Conservation (phyloP, 2,113 vertebrate species). For the Dasyornis broadbenti region DNA sequence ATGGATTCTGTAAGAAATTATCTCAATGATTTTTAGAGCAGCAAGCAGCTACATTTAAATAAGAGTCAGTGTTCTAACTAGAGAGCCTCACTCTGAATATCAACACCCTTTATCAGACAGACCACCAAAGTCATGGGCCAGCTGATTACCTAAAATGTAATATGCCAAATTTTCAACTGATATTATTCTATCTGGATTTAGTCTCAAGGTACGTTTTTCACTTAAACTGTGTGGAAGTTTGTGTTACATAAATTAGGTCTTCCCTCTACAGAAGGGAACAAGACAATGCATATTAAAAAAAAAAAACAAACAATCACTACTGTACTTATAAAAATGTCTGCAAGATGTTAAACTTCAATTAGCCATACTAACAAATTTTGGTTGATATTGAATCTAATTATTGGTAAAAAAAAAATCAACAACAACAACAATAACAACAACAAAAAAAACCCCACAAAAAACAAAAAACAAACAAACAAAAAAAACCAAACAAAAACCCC, state of each 20-base stretch:
- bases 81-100: neutral
- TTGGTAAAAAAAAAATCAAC: neutral
- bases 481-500: neutral
- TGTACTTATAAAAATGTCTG: neutral
- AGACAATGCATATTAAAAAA: neutral
- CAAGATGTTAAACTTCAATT: neutral
- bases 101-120: neutral
- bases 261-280: neutral
- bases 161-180: neutral
- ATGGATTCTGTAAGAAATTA: neutral
- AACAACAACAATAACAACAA: too few species aligned
- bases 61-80: neutral
- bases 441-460: neutral
- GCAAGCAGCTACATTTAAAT: neutral
- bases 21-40: neutral
- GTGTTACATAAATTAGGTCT: neutral
- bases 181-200: neutral
- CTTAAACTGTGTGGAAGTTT: neutral
- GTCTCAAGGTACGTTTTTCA: neutral
- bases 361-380: neutral
- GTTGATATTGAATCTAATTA: neutral
- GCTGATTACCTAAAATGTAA: neutral
- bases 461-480: neutral
- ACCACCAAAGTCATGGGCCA: neutral
- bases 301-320: neutral